These are phyloP conservation scores for Drosophila pseudoananassae DNA, from an alignment of 1,140 invertebrate genomes.

Conservation along the genomic window DNA sequence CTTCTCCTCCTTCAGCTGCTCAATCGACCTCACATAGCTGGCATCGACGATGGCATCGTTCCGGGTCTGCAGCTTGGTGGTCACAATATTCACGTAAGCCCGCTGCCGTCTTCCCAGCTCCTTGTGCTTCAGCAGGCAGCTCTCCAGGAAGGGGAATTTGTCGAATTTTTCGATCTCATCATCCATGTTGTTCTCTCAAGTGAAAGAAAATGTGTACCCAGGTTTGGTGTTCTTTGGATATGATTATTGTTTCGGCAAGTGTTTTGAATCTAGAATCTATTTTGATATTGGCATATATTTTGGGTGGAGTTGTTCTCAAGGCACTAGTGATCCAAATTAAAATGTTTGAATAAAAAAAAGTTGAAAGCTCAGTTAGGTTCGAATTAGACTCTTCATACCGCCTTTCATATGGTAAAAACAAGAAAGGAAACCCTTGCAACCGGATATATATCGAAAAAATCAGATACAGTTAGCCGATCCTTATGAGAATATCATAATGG, in stretches of 20 bases:
- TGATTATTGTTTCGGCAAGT: background rate
- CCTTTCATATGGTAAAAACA: too few relatives aligned
- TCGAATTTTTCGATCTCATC: background rate
- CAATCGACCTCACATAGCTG: conserved; percentile 67
- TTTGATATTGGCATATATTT: background rate
- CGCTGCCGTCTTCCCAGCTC: conserved; percentile 53
- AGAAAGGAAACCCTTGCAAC: too few relatives aligned
- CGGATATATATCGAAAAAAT: too few relatives aligned
- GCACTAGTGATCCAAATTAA: background rate
- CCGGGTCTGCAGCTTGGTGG: conserved; percentile 57
- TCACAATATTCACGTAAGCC: conserved; percentile 66
- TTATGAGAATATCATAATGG: too few relatives aligned
- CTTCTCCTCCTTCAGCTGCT: conserved; percentile 60
- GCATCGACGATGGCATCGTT: conserved; percentile 63
- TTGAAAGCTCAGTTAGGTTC: too few relatives aligned
- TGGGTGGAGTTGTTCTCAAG: background rate
- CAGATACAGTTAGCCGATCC: too few relatives aligned
- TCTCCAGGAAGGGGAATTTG: conserved; percentile 49
- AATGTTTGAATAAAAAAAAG: too few relatives aligned
- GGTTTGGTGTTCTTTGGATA: background rate
- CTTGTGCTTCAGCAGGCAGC: conserved; percentile 56
- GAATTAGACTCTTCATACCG: too few relatives aligned
- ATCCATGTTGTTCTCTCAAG: background rate
- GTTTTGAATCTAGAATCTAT: background rate
- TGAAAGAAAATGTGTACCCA: background rate